Base-by-base conservation (phyloP, 2,888 invertebrate genomes). In the Synanthedon formicaeformis region DNA sequence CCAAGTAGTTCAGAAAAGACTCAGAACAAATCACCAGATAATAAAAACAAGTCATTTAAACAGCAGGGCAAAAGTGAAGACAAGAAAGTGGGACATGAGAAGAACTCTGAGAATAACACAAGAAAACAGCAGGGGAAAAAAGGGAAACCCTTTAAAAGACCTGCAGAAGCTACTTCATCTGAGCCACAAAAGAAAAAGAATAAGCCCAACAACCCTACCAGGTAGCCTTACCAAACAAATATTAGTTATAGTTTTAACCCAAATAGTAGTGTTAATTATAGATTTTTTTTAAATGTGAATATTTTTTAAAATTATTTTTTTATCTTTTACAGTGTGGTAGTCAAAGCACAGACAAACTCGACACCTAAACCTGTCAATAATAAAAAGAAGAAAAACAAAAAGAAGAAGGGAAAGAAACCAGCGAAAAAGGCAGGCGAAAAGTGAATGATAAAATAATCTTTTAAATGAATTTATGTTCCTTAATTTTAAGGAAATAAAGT, bases 131-230 rank as follows among this genome's bases (percentile, higher is more conserved):
- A 12, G 0, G 13, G 5, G n/a, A 49, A 16, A 14, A 40, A 34
- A 34, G 14, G 14, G 49, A 49, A 49, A 27, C 57, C 72, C 13
- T 57, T 63, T 1, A 84, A 83, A 60, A 71, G 81, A 58, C 54
- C 74, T 5, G 81, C 77, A 1, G 52, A 54, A 11, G 63, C 63
- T 2, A 18, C 58, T 50, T 57, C 54, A 40, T 40, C 60, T 41
- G 74, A 71, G 54, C 74, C 77, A 16, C 59, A 68, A 51, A 84
- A 82, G 65, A 84, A 81, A 57, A 84, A 81, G 57, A 71, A 60
- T 18, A 78, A 80, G 62, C 57, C 62, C 18, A 62, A 59, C 41
- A 54, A 57, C 13, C 58, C 64, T 50, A 57, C 58, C 56, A 67
- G 60, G 69, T 69, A 67, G 34, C 34, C 8, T 34, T 34, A 34